A percentile compares a stretch with the other conserved stretches of the same genome.
These are phyloP conservation scores for Drosophila santomea DNA, from an alignment of 1,140 invertebrate species.

Conservation along the genomic window DNA sequence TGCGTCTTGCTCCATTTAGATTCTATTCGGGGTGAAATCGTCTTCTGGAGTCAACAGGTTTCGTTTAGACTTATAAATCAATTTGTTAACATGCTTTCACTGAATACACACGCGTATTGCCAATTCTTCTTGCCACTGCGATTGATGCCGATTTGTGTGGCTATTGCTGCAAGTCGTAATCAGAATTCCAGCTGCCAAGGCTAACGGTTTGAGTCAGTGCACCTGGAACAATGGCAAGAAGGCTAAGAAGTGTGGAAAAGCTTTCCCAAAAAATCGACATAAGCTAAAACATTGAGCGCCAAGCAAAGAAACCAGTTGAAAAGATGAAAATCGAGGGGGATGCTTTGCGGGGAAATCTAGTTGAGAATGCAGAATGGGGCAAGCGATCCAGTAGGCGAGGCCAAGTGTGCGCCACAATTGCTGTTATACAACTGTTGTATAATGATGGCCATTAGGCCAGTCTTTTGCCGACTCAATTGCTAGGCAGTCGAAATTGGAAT, in stretches of 20 bases:
- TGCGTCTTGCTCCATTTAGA: slow-evolving; percentile 61
- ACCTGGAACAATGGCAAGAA: slow-evolving; percentile 42
- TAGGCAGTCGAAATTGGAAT: slow-evolving; percentile 10
- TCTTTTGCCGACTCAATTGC: slow-evolving; percentile 27
- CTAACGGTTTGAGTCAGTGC: slow-evolving; percentile 44
- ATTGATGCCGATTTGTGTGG: slow-evolving; percentile 1
- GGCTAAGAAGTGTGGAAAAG: slow-evolving; percentile 5
- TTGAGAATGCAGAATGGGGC: slow-evolving; percentile 38
- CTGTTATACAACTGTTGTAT: slow-evolving; percentile 71
- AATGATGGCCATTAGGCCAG: slow-evolving; percentile 50
- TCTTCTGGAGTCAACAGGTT: slow-evolving; percentile 39
- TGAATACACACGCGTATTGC: slow-evolving; percentile 38
- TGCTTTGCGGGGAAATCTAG: slow-evolving; percentile 1
- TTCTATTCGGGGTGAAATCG: slow-evolving; percentile 54
- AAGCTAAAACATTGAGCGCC: slow-evolving; percentile 22
- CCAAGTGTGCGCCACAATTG: slow-evolving; percentile 38
- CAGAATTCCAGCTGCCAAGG: slow-evolving; percentile 26
- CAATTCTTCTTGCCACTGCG: slow-evolving; percentile 14
- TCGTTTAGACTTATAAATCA: slow-evolving; percentile 54
- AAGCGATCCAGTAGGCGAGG: slow-evolving; percentile 10
- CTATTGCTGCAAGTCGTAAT: slow-evolving; percentile 21
- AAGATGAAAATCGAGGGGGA: slow-evolving; percentile 17
- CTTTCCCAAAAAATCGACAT: slow-evolving; percentile 52
- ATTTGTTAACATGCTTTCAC: slow-evolving; percentile 65
- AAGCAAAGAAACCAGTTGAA: slow-evolving; percentile 39